Conservation (phyloP, 2,888 invertebrate genomes). For the Epistrophe grossulariae region DNA sequence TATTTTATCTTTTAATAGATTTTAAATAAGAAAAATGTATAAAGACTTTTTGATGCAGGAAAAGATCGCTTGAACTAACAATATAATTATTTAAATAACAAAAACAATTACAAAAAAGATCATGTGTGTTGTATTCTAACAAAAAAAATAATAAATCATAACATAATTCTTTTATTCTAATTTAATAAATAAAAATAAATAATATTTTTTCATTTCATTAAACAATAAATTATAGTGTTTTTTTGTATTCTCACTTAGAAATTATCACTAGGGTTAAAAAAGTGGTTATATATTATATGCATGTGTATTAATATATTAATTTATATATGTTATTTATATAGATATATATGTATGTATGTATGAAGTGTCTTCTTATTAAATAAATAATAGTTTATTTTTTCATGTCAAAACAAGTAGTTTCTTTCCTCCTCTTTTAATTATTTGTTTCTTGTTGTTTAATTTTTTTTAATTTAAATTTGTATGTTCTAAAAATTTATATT, state of each 20-base stretch:
- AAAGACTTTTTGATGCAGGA: conserved; percentile 12
- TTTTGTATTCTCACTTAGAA: conserved; percentile 52
- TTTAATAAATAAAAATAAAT: conserved; percentile 53
- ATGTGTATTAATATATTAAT: conserved; percentile 50
- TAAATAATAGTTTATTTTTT: conserved; percentile 64
- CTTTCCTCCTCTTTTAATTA: conserved; percentile 35
- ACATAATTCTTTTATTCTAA: background rate
- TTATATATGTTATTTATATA: conserved; percentile 22
- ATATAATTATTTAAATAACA: conserved; percentile 26
- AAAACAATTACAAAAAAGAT: background rate
- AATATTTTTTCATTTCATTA: conserved; percentile 36
- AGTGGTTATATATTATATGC: conserved; percentile 51
- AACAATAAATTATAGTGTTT: conserved; percentile 24
- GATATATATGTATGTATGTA: conserved; percentile 34
- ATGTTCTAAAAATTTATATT: conserved; percentile 75
- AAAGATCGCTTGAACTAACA: conserved; percentile 19
- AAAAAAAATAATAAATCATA: conserved; percentile 4
- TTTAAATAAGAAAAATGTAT: conserved; percentile 53
- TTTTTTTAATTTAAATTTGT: conserved; percentile 70
- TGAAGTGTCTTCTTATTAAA: conserved; percentile 56
- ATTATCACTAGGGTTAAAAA: conserved; percentile 61
- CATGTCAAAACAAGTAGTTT: conserved; percentile 67
- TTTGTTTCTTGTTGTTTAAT: conserved; percentile 35
- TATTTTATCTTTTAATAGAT: conserved; percentile 57
- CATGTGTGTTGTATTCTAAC: background rate